phyloP scores from a whole-genome alignment of 2,797 vertebrate genomes.

The Tympanoctomys barrerae region DNA sequence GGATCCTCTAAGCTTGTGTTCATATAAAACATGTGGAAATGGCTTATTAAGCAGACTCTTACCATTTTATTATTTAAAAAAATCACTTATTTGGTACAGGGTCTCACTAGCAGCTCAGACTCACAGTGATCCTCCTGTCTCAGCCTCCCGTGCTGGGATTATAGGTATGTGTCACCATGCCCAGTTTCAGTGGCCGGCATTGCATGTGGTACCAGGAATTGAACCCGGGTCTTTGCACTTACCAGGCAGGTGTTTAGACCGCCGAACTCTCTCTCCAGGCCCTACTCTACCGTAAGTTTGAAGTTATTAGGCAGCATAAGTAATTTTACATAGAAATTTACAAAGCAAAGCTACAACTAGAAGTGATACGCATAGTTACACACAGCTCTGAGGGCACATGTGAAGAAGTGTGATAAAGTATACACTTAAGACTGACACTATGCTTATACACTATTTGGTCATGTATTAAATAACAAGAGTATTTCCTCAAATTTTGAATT shows the following conservation, averaged over 20 bases:
- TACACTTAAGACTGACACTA: neutral
- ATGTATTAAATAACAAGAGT: neutral
- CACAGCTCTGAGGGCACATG: neutral
- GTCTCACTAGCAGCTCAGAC: no score
- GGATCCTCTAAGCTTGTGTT: neutral
- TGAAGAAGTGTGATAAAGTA: neutral
- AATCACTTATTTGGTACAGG: no score
- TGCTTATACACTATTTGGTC: neutral
- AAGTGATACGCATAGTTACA: neutral
- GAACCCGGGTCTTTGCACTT: no score
- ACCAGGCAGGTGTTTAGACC: no score
- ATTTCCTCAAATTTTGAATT: neutral
- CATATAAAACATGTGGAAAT: neutral
- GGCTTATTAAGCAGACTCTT: neutral
- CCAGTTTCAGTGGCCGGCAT: no score
- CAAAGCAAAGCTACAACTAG: neutral
- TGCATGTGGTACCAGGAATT: no score
- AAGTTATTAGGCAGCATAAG: neutral
- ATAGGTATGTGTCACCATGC: no score
- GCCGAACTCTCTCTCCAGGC: no score
- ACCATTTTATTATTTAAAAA: neutral
- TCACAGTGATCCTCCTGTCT: no score
- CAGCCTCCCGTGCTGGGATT: no score
- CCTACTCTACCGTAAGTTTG: neutral
- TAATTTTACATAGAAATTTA: constrained; percentile 9